These are phyloP conservation scores for Chloroclysta siterata DNA, from an alignment of 2,888 invertebrate species.

Conservation along the genomic window DNA sequence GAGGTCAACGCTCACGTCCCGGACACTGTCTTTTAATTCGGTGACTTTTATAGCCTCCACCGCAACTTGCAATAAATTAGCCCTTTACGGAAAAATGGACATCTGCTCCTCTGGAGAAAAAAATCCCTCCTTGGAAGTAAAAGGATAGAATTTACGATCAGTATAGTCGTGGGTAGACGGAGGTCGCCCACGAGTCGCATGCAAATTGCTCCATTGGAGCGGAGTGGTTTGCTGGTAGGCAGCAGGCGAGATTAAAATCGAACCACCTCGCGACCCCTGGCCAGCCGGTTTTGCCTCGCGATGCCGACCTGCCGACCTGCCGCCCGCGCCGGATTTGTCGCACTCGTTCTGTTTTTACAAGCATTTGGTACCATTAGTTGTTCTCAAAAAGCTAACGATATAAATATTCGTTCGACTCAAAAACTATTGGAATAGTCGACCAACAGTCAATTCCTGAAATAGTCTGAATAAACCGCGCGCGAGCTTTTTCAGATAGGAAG, in stretches of 20 bases:
- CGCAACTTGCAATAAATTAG: slow-evolving; percentile 80
- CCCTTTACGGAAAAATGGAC: slow-evolving; percentile 78
- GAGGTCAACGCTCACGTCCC: slow-evolving; percentile 68
- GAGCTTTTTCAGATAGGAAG: slow-evolving; percentile 9
- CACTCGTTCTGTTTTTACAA: slow-evolving; percentile 21
- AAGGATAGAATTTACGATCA: slow-evolving; percentile 83
- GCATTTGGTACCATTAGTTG: slow-evolving; percentile 27
- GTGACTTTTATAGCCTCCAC: slow-evolving; percentile 71
- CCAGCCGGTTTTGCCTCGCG: slow-evolving; percentile 38
- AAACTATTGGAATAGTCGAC: slow-evolving; percentile 14
- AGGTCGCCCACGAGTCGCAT: slow-evolving; percentile 79
- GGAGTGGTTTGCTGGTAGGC: slow-evolving; percentile 62
- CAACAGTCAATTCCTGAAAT: slow-evolving; percentile 4
- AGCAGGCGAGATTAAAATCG: slow-evolving; percentile 68
- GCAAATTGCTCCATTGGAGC: slow-evolving; percentile 80
- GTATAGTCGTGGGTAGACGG: slow-evolving; percentile 79
- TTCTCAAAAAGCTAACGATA: slow-evolving; percentile 30
- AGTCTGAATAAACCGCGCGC: background rate
- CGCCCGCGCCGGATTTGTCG: slow-evolving; percentile 17
- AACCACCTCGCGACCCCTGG: slow-evolving; percentile 62
- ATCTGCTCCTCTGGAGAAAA: slow-evolving; percentile 75
- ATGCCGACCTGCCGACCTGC: slow-evolving; percentile 32
- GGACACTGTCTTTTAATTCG: slow-evolving; percentile 70
- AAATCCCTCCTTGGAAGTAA: slow-evolving; percentile 77
- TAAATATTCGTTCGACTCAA: slow-evolving; percentile 18